Percentiles rank a stretch among this genome's conserved stretches.
Conservation (phyloP, 2,113 vertebrate genomes). For the Heterotis niloticus region DNA sequence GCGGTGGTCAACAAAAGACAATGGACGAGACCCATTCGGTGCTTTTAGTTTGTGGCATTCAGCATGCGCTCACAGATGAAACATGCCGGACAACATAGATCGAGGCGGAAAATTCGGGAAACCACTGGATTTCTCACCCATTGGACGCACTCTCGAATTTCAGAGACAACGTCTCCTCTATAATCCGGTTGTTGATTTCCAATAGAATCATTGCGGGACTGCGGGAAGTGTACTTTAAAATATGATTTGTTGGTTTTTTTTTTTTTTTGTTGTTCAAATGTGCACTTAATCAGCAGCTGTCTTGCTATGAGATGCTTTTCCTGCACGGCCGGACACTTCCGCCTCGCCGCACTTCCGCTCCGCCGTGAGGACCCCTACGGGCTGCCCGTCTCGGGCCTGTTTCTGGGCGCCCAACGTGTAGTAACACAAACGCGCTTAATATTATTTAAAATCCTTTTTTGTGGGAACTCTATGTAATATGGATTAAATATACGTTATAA, state of each 20-base stretch:
- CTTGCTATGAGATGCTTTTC: constrained; percentile 3
- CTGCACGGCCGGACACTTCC: constrained; percentile 51
- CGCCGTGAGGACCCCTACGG: constrained; percentile 16
- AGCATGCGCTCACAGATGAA: not conserved
- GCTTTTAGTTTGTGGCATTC: too few species aligned
- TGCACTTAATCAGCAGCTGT: not conserved
- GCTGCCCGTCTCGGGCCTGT: constrained; percentile 6
- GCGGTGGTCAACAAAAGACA: too few species aligned
- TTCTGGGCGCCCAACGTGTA: too few species aligned
- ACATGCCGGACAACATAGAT: not conserved
- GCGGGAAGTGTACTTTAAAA: not conserved
- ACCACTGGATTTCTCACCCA: constrained; percentile 70
- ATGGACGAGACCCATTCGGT: too few species aligned
- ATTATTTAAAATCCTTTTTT: too few species aligned
- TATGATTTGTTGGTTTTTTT: not conserved
- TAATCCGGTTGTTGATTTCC: constrained; percentile 97
- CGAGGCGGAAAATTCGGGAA: constrained; percentile 29
- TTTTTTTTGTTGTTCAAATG: not conserved
- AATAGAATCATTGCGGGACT: constrained; percentile 85
- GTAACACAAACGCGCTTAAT: too few species aligned
- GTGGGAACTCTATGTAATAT: too few species aligned
- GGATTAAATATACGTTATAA: too few species aligned
- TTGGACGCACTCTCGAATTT: constrained; percentile 92
- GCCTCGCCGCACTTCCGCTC: constrained; percentile 57
- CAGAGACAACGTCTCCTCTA: constrained; percentile 87